Base-by-base conservation (phyloP, 2,888 invertebrate species). In the Limenitis camilla region DNA sequence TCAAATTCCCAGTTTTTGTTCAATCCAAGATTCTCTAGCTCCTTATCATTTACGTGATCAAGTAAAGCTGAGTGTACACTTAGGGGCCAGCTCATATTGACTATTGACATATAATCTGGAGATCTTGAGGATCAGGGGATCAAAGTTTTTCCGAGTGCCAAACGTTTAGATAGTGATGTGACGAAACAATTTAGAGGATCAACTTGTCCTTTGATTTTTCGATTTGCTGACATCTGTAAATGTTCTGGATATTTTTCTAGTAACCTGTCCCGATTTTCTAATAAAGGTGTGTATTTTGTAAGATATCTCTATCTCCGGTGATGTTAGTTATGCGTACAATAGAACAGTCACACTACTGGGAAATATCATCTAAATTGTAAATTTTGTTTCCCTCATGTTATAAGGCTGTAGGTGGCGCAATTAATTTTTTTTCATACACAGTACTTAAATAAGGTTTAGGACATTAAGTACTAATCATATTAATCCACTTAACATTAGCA, bases 21-120 rank as follows among this genome's bases (percentile, higher is more conserved):
- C 19, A 19, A 19, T 28, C 28, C 4, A n/a, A 45, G 44, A 28
- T 1, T 28, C 47, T 32, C 31, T 35, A 10, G 11, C 28, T 9
- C 33, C 44, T 39, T 39, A 44, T 44, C 43, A 39, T 43, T 43
- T 38, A 43, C 40, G 55, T 51, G 59, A 60, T 59, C 60, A 60
- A 60, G 60, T 60, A 33, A 49, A 40, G 49, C 49, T 35, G 35
- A 52, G 32, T 41, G 31, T 40, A 46, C 49, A 46, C 39, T 52
- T 50, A 47, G 49, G 57, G 62, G 59, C 59, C 64, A 64, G 60
- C 65, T 69, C 68, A 69, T 70, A 66, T 69, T 70, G 71, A 72
- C 58, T 64, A 61, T 64, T 61, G 64, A 61, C 65, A 61, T 61
- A 45, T 51, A 49, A 57, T 58, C 59, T 48, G 63, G 67, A 68